Conservation (phyloP, 2,113 vertebrate species). For the Orientallactaga bullata region DNA sequence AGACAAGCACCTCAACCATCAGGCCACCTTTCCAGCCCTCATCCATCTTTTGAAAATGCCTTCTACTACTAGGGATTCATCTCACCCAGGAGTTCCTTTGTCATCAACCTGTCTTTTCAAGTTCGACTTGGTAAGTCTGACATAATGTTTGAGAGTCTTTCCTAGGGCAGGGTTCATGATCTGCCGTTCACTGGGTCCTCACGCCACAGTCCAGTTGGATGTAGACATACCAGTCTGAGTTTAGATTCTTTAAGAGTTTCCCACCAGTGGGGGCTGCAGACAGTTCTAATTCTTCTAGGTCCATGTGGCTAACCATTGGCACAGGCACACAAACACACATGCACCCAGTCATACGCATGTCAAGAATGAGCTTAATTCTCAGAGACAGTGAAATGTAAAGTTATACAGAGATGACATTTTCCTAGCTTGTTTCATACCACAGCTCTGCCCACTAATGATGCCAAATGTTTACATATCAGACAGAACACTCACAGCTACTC, state of each 20-base stretch:
- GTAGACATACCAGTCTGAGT: background rate
- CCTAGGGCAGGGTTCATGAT: background rate
- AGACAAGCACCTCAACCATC: too few species aligned
- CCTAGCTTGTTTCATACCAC: background rate
- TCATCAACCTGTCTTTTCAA: background rate
- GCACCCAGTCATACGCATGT: background rate
- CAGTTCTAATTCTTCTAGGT: background rate
- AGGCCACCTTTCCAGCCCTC: background rate
- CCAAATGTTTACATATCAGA: constrained; percentile 21
- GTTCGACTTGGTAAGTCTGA: background rate
- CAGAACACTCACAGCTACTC: background rate
- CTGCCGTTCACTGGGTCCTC: background rate
- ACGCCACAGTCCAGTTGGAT: background rate
- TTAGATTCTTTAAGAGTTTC: background rate
- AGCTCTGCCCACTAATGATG: constrained; percentile 41
- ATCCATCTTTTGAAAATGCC: background rate
- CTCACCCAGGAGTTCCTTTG: background rate
- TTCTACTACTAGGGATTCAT: background rate
- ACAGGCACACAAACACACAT: background rate
- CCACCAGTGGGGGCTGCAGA: background rate
- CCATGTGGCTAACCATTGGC: background rate
- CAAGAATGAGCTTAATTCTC: constrained; percentile 25
- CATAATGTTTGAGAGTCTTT: background rate
- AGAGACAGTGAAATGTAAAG: constrained; percentile 48
- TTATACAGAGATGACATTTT: constrained; percentile 26